A percentile compares a stretch with the other conserved stretches of the same genome.
These are phyloP conservation scores for Apis florea DNA, from an alignment of 1,140 invertebrate genomes.

Conservation along the genomic window DNA sequence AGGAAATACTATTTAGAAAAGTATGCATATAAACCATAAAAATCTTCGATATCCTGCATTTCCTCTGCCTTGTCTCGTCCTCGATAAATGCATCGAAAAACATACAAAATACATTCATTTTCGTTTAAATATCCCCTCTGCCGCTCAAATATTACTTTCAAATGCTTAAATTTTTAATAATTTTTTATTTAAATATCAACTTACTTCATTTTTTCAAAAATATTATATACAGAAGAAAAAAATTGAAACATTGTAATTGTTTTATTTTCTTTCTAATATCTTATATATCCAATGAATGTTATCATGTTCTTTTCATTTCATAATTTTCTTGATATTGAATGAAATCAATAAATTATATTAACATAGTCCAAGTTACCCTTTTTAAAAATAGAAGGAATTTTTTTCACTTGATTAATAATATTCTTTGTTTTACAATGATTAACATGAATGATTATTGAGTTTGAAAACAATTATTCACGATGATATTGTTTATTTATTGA, in stretches of 20 bases:
- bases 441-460: neutral
- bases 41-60: neutral
- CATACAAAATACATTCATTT: no score
- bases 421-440: neutral
- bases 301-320: neutral
- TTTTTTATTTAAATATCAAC: neutral
- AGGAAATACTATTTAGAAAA: neutral
- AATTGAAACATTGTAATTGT: neutral
- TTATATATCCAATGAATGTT: neutral
- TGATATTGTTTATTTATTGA: neutral
- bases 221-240: neutral
- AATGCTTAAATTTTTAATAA: neutral
- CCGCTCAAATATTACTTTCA: no score
- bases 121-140: neutral
- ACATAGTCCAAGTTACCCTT: neutral
- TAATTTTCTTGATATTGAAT: neutral
- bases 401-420: neutral
- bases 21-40: neutral
- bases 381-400: neutral
- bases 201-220: neutral
- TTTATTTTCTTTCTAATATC: constrained; percentile 3
- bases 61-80: neutral
- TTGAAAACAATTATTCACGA: neutral
- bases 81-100: neutral
- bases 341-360: neutral